These are phyloP conservation scores for Agrochola litura DNA, from an alignment of 2,888 invertebrate species.

Conservation along the genomic window DNA sequence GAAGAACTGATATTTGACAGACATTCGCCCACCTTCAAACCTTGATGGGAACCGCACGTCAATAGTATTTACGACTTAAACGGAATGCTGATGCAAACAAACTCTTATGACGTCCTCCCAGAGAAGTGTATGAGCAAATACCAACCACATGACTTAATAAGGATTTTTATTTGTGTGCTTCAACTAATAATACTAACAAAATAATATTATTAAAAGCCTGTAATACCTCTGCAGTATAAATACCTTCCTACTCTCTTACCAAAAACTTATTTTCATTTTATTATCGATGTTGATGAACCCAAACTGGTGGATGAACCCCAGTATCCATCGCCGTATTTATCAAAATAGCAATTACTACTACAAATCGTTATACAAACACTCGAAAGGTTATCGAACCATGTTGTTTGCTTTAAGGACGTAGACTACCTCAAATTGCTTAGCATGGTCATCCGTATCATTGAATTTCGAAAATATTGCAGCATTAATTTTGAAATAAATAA, in stretches of 20 bases:
- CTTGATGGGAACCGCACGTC: not conserved
- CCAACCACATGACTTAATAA: too few relatives aligned
- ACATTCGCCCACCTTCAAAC: not conserved
- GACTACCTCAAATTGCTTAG: too few relatives aligned
- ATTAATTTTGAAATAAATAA: too few relatives aligned
- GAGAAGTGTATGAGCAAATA: not conserved
- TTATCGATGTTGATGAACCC: not conserved
- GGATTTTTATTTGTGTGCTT: too few relatives aligned
- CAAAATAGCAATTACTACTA: slow-evolving; percentile 5
- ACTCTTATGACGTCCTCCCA: not conserved
- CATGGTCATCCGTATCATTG: too few relatives aligned
- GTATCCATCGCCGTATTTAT: not conserved
- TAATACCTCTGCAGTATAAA: not conserved
- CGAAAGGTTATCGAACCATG: slow-evolving; percentile 39
- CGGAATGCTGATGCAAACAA: not conserved
- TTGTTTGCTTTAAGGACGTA: not conserved
- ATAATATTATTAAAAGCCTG: not conserved
- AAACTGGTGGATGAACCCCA: not conserved
- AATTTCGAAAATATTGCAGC: too few relatives aligned
- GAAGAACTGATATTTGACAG: not conserved
- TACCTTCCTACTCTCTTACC: not conserved
- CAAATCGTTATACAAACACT: slow-evolving; percentile 11
- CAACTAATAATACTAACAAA: not conserved
- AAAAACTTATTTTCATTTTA: not conserved
- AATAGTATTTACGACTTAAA: not conserved